A percentile compares a stretch with the other conserved stretches of the same genome.
These are phyloP conservation scores for Neodiprion lecontei DNA, from an alignment of 1,140 invertebrate genomes.

Conservation along the genomic window DNA sequence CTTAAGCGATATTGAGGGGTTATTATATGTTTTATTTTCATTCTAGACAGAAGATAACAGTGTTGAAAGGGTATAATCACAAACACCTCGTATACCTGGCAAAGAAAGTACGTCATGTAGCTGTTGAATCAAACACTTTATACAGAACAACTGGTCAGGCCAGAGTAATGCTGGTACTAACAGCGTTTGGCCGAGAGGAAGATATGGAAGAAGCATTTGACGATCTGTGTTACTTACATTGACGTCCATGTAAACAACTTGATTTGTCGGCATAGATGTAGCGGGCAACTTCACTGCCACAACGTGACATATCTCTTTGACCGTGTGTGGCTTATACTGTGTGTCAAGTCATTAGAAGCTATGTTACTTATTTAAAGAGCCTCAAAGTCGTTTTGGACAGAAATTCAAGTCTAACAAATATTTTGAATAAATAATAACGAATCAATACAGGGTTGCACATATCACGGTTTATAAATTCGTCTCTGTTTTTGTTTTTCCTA, in stretches of 20 bases:
- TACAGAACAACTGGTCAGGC: conserved; percentile 27
- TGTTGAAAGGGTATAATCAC: conserved; percentile 42
- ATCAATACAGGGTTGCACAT: too few species aligned
- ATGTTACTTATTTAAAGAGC: too few species aligned
- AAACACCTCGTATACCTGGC: conserved; percentile 42
- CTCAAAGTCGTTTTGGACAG: too few species aligned
- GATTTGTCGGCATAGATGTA: not conserved
- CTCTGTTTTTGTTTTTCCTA: too few species aligned
- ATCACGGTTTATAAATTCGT: too few species aligned
- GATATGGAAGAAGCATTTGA: conserved; percentile 38
- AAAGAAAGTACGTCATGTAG: conserved; percentile 27
- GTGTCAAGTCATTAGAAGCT: too few species aligned
- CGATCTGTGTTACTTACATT: conserved; percentile 31
- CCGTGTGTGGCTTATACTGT: too few species aligned
- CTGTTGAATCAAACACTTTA: conserved; percentile 25
- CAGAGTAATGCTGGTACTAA: conserved; percentile 33
- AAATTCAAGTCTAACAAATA: too few species aligned
- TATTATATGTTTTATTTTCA: not conserved
- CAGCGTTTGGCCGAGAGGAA: conserved; percentile 36
- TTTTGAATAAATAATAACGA: too few species aligned
- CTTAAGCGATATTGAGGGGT: too few species aligned
- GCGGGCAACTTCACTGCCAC: not conserved
- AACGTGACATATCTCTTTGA: not conserved
- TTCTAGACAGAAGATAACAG: conserved; percentile 35
- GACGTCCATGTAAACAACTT: not conserved